These are phyloP conservation scores for Calephelis nemesis DNA, from an alignment of 1,140 invertebrate genomes.

Conservation along the genomic window DNA sequence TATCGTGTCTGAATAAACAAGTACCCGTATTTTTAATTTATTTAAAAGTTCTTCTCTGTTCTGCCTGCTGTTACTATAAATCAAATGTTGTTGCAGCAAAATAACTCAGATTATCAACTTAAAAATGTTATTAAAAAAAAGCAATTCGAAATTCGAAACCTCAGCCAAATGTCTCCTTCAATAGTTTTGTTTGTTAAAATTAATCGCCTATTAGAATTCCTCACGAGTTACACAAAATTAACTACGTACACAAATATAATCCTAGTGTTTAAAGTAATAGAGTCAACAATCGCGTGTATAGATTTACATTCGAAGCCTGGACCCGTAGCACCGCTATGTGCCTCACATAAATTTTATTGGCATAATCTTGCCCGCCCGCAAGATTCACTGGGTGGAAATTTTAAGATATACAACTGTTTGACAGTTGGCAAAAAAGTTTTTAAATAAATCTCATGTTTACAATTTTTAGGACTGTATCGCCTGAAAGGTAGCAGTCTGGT, in stretches of 20 bases:
- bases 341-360: constrained; percentile 74
- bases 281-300: constrained; percentile 23
- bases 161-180: constrained; percentile 17
- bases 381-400: constrained; percentile 76
- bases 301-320: constrained; percentile 13
- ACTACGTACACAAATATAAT: background rate
- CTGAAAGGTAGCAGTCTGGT: no score
- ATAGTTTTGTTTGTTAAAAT: constrained; percentile 23
- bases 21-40: no score
- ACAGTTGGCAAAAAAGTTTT: constrained; percentile 46
- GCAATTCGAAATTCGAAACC: constrained; percentile 11
- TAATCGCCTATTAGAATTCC: constrained; percentile 27
- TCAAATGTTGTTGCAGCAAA: no score
- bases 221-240: constrained; percentile 20
- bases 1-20: no score
- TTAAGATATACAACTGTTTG: constrained; percentile 69
- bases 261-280: background rate
- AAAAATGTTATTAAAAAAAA: background rate
- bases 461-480: no score
- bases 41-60: background rate
- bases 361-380: constrained; percentile 65
- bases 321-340: constrained; percentile 34
- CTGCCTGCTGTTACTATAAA: no score
- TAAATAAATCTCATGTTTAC: background rate
- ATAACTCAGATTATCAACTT: no score